These are phyloP conservation scores for Upupa epops DNA, from an alignment of 2,113 vertebrate species.

Conservation along the genomic window DNA sequence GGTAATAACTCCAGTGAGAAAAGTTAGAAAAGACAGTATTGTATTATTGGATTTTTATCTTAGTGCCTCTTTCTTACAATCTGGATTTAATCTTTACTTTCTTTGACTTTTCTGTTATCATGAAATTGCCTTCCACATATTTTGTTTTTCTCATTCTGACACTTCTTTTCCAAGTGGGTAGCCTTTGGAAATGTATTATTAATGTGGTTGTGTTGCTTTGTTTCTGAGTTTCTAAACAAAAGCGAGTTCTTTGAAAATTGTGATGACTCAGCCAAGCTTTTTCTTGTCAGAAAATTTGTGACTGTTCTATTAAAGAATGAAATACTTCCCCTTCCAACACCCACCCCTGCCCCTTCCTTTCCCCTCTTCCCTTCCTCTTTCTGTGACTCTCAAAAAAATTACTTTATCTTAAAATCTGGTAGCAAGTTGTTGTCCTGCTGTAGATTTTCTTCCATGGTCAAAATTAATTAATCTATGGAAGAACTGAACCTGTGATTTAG, in stretches of 20 bases:
- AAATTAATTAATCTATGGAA: not conserved
- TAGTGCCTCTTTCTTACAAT: not conserved
- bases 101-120: not conserved
- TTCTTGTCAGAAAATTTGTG: not conserved
- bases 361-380: not conserved
- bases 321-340: not conserved
- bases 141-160: not conserved
- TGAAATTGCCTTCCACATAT: not conserved
- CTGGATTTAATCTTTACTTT: not conserved
- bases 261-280: not conserved
- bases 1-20: not conserved
- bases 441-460: not conserved
- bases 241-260: not conserved
- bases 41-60: not conserved
- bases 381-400: not conserved
- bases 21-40: not conserved
- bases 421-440: not conserved
- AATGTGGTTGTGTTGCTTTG: not conserved
- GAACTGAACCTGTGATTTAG: not conserved
- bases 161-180: not conserved
- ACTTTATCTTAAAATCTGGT: not conserved
- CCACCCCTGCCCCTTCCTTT: fast-evolving
- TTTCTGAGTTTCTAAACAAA: not conserved
- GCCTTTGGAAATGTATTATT: not conserved
- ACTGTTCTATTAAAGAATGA: not conserved